These are phyloP conservation scores for Scotopteryx bipunctaria DNA, from an alignment of 2,888 invertebrate species.

Conservation along the genomic window DNA sequence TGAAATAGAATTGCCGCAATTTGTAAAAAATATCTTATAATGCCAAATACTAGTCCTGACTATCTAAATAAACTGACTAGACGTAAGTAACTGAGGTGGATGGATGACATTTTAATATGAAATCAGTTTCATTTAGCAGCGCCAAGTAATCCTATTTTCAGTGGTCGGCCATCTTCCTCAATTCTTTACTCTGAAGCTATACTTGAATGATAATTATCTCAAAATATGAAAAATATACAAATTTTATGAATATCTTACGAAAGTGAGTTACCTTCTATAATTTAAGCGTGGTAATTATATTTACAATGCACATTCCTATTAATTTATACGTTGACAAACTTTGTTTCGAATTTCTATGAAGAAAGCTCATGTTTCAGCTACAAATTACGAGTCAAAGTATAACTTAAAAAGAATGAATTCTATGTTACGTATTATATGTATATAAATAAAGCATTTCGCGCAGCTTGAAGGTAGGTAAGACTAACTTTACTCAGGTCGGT, in stretches of 20 bases:
- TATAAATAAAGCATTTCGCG: constrained; percentile 3
- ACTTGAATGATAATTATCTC: constrained; percentile 45
- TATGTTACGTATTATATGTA: constrained; percentile 1
- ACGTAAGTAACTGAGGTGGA: constrained; percentile 63
- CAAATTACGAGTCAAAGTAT: constrained; percentile 27
- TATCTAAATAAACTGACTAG: constrained; percentile 76
- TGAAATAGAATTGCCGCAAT: constrained; percentile 34
- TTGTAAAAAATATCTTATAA: constrained; percentile 48
- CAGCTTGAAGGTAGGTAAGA: constrained; percentile 3
- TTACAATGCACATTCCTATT: constrained; percentile 63
- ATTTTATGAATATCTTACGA: constrained; percentile 64
- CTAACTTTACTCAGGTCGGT: not conserved
- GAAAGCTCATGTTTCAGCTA: constrained; percentile 45
- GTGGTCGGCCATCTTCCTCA: constrained; percentile 39
- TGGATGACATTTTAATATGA: constrained; percentile 14
- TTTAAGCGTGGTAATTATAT: constrained; percentile 61
- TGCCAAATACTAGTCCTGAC: constrained; percentile 56
- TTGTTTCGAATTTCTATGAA: constrained; percentile 33
- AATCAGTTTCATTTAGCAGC: constrained; percentile 5
- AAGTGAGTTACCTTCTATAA: constrained; percentile 57
- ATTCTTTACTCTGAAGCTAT: constrained; percentile 65
- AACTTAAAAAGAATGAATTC: constrained; percentile 5
- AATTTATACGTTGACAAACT: constrained; percentile 32
- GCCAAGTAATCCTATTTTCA: constrained; percentile 15
- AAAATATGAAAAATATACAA: constrained; percentile 77